Base-by-base conservation (phyloP, 1,140 invertebrate species). In the Episyrphus balteatus region DNA sequence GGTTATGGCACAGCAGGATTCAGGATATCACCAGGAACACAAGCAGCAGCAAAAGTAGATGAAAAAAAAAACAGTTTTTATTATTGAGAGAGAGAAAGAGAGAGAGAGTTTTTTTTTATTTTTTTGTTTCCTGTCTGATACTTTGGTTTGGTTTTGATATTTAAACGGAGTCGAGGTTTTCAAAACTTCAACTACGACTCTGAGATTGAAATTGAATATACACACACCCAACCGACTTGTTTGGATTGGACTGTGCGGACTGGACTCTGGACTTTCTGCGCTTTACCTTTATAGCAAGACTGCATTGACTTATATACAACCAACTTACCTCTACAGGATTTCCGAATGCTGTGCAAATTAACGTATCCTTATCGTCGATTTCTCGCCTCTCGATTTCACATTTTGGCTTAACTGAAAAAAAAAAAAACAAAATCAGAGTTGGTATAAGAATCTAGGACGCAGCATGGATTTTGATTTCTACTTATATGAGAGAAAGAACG, bases 341-440 rank as follows among this genome's bases (percentile, higher is more conserved):
- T 19, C 87, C 88, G 36, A 75, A 71, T 2, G 83, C 86, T 26
- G 81, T 83, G 63, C 90, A 93, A 10, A 86, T 78, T 14, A 93
- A 71, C 40, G 85, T 80, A 59, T 85, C 78, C 55, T 79, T 76
- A 3, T 84, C 84, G 44, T 88, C 76, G 49, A 80, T 74, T 59
- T 83, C 79, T 32, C 75, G 76, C 50, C 81, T 76, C 48, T 82
- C 79, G 52, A 91, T 88, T 19, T 76, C 76, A 65, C 89, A 94
- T 59, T 88, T 83, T 2, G 90, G 90, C 57, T 84, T 81, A 73
- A 82, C 89, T 92, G 70, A 18, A 75, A 68, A 48, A 48, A 60
- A 59, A 63, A 21, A 75, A 66, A 50, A 47, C 57, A 58, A 62
- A 48, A 50, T 10, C 13, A 43, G 42, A 13, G 31, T n/a, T n/a